Conservation (phyloP, 2,113 vertebrate genomes). For the Vulpes lagopus region DNA sequence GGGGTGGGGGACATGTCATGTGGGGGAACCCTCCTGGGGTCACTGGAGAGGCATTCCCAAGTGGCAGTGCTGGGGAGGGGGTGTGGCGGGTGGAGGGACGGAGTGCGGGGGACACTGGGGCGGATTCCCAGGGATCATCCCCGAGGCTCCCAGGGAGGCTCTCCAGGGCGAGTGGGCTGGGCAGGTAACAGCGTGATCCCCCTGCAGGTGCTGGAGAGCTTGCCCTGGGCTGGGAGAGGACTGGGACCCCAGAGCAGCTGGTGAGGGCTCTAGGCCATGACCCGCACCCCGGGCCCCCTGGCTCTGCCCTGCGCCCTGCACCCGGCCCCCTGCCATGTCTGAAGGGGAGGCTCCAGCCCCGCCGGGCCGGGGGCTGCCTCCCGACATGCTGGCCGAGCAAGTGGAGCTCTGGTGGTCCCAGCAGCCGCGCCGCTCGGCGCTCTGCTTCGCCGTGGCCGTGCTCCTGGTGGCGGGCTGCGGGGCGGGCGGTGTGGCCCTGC, state of each 20-base stretch:
- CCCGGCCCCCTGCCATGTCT: slow-evolving; percentile 64
- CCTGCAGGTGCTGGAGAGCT: slow-evolving; percentile 56
- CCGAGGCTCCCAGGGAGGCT: background rate
- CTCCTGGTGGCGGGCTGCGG: slow-evolving; percentile 94
- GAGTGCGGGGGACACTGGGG: background rate
- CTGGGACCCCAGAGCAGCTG: background rate
- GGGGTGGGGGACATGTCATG: background rate
- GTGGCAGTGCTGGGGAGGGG: background rate
- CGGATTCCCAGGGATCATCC: background rate
- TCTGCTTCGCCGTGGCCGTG: slow-evolving; percentile 94
- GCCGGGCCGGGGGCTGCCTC: slow-evolving; percentile 86
- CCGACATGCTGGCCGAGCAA: slow-evolving; percentile 95
- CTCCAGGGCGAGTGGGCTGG: background rate
- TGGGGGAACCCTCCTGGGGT: slow-evolving; percentile 64
- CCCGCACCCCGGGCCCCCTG: background rate
- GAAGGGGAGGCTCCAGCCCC: slow-evolving; percentile 82
- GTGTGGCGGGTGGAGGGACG: background rate
- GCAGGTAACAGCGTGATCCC: background rate
- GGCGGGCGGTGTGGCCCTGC: slow-evolving; percentile 93
- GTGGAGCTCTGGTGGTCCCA: slow-evolving; percentile 99
- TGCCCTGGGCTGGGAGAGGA: background rate
- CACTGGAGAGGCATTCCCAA: slow-evolving; percentile 41
- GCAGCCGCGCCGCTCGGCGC: slow-evolving; percentile 93
- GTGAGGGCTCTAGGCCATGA: slow-evolving; percentile 46
- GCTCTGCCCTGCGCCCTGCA: background rate